Evolutionary conservation across 2,797 vertebrate species (phyloP), one percentile per base, ranked within the genome.

Genomic region (Prionace glauca): DNA sequence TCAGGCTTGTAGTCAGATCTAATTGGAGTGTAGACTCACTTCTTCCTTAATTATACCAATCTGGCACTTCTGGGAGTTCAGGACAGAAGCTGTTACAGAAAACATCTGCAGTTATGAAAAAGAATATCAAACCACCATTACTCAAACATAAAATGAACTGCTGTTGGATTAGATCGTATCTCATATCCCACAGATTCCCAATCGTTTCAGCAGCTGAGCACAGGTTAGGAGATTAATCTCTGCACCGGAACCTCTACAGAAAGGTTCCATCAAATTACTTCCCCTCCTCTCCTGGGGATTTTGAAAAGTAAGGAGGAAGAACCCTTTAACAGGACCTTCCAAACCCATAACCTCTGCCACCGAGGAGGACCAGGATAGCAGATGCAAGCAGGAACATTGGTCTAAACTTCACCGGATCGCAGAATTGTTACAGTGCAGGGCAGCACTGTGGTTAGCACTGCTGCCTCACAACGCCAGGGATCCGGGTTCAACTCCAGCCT

Each of bases 51-150:
- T 90, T 90, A 60, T 16, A 62, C 87, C 56, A 60, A 90, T 62
- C 12, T 12, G 12, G 56, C 11, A 32, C 87, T 90, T 1, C 26
- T 32, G 87, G 87, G 87, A 90, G 87, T 90, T 90, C 56, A 62
- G 50, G 56, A 62, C 56, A 32, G 56, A 90, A 90, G 50, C 29
- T 60, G 26, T 62, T 60, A 90, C 56, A 60, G 87, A 60, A 90
- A 90, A 90, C 87, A 90, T 90, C 87, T 90, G 87, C 87, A 90
- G 56, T 90, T 90, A 62, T 90, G 87, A 62, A 60, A 62, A 90
- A 62, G 87, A 90, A 90, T 90, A 90, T 62, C 87, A 90, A 65
- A 65, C 87, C 65, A 62, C 36, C 90, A 92, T 67, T 92, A 92
- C n/a, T 90, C 90, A 67, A 92, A 67, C 14, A 65, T 65, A 92